Base-by-base conservation (phyloP, 2,888 invertebrate genomes). In the Acronicta psi region DNA sequence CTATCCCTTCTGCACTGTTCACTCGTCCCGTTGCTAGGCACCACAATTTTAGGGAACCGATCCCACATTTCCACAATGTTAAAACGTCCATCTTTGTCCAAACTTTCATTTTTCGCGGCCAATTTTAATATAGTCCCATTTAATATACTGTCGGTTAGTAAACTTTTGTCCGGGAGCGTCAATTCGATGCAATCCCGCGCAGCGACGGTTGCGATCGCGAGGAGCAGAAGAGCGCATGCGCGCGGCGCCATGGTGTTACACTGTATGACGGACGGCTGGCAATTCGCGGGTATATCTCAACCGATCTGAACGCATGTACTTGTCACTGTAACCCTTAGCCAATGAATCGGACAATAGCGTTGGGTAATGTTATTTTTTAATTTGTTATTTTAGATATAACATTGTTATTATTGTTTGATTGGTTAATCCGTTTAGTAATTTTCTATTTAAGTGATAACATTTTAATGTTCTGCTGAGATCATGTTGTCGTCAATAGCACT, bases 161-260 rank as follows among this genome's bases (percentile, higher is more conserved):
- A 68, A 59, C 75, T 87, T 71, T 84, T 79, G 41, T 90, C 89
- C 36, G 86, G 59, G 37, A 94, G 77, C 50, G 92, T 94, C 9
- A 94, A 85, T 80, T 92, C 92, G 58, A 93, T 86, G 74, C 93
- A 94, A 59, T 93, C 93, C 80, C 91, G 91, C 72, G 88, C 81
- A 75, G 80, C 60, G 25, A 81, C 82, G 79, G 78, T 73, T 56
- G 81, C 77, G 70, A 83, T 66, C 61, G 82, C 65, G 64, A 85
- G 67, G 58, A 77, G 76, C 59, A 82, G 78, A 16, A 92, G 72
- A 65, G 90, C 83, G 90, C 93, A 89, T 76, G 91, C 88, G 90
- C 91, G 92, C 92, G 86, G 73, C 76, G 84, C 91, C 93, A 93
- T 94, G 87, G 75, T 88, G 79, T 69, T 72, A 63, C 70, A 69